Conservation (phyloP, 2,888 invertebrate species). For the Nudaria mundana region DNA sequence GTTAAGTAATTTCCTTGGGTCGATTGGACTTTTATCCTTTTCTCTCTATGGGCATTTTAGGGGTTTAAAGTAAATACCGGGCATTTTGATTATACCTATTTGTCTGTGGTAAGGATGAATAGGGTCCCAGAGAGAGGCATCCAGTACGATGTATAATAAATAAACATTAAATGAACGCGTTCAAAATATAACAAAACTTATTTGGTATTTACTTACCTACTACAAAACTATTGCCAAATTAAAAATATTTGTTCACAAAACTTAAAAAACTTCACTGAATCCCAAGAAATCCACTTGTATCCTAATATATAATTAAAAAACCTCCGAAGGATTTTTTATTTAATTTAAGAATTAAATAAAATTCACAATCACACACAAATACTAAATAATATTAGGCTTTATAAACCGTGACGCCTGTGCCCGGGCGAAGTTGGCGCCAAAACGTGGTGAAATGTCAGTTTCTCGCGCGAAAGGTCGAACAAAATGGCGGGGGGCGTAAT, state of each 20-base stretch:
- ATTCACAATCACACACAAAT: constrained; percentile 2
- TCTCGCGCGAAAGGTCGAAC: constrained; percentile 48
- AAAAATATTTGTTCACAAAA: constrained; percentile 2
- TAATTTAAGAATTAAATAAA: constrained; percentile 1
- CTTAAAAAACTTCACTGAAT: constrained; percentile 9
- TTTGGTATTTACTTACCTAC: constrained; percentile 1
- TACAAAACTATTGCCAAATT: constrained; percentile 4
- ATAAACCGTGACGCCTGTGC: constrained; percentile 15
- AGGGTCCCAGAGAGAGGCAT: too few species aligned
- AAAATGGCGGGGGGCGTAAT: constrained; percentile 47
- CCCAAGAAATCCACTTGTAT: background rate
- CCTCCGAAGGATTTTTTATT: too few species aligned
- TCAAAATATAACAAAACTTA: too few species aligned
- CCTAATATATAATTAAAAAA: background rate
- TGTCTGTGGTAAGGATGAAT: too few species aligned
- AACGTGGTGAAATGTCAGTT: constrained; percentile 64
- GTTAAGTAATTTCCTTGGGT: too few species aligned
- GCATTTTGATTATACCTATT: too few species aligned
- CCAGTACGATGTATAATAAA: too few species aligned
- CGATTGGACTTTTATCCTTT: too few species aligned
- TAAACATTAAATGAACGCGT: too few species aligned
- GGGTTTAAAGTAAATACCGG: too few species aligned
- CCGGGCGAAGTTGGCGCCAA: constrained; percentile 51
- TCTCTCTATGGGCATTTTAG: too few species aligned
- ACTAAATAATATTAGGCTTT: constrained; percentile 2